Percentiles rank a stretch among this genome's conserved stretches.
phyloP scores from a whole-genome alignment of 1,140 invertebrate species.

The Drosophila saltans region DNA sequence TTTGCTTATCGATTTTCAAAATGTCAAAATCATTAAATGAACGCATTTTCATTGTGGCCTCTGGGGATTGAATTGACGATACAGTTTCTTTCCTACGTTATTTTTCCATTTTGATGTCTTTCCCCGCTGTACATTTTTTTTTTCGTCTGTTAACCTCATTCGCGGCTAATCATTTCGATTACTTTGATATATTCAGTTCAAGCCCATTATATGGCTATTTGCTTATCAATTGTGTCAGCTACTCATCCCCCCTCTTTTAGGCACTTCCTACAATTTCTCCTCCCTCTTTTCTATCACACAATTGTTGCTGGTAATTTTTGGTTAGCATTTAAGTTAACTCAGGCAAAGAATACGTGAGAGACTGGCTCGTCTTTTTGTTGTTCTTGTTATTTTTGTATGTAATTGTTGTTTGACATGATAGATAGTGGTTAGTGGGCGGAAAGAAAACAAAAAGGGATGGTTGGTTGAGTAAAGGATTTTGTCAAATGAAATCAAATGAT shows the following conservation, averaged over 20 bases:
- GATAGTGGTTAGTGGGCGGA: not conserved
- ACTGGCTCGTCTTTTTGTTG: slow-evolving; percentile 43
- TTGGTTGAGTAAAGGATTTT: slow-evolving; percentile 33
- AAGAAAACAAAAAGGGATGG: not conserved
- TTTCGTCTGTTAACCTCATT: slow-evolving; percentile 39
- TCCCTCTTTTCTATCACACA: slow-evolving; percentile 9
- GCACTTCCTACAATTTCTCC: slow-evolving; percentile 30
- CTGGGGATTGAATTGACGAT: slow-evolving; percentile 8
- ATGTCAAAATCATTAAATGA: slow-evolving; percentile 35
- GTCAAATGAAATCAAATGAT: slow-evolving; percentile 78
- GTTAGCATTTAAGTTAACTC: slow-evolving; percentile 36
- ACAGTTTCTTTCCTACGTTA: not conserved
- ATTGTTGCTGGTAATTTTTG: slow-evolving; percentile 51
- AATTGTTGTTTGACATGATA: slow-evolving; percentile 17
- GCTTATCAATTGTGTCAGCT: slow-evolving; percentile 70
- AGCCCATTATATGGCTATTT: slow-evolving; percentile 77
- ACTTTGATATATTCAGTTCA: slow-evolving; percentile 61
- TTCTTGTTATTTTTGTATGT: slow-evolving; percentile 23
- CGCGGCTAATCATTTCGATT: slow-evolving; percentile 68
- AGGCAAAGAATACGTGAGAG: slow-evolving; percentile 50
- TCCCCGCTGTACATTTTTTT: not conserved
- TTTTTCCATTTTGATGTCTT: not conserved
- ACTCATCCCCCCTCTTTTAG: slow-evolving; percentile 14
- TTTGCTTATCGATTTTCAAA: slow-evolving; percentile 56
- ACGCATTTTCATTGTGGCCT: not conserved